phyloP scores from a whole-genome alignment of 2,797 vertebrate genomes.

The Galagoides demidoff region DNA sequence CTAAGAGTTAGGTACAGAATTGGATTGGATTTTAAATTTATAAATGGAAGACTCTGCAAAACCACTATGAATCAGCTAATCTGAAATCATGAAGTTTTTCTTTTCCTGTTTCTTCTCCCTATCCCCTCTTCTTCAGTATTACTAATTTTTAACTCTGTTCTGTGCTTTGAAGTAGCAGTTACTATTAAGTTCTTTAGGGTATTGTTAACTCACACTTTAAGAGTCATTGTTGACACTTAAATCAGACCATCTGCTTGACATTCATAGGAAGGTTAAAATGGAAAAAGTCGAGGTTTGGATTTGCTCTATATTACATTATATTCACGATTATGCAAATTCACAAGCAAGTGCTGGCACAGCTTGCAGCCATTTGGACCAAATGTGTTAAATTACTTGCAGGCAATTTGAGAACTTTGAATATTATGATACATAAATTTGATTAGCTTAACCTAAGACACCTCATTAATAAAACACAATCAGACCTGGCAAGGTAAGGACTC shows the following conservation, averaged over 20 bases:
- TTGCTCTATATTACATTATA: conserved; percentile 20
- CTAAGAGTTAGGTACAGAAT: background rate
- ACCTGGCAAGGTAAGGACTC: background rate
- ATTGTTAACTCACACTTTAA: background rate
- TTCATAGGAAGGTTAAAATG: background rate
- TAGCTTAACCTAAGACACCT: conserved; percentile 78
- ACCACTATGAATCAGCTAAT: background rate
- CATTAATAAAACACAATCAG: conserved; percentile 48
- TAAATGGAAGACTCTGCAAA: background rate
- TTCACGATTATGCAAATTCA: conserved; percentile 60
- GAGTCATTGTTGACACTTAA: conserved; percentile 17
- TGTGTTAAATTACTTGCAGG: conserved; percentile 56
- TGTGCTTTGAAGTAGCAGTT: background rate
- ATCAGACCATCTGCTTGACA: conserved; percentile 46
- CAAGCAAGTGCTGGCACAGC: background rate
- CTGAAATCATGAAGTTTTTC: background rate
- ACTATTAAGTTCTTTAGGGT: background rate
- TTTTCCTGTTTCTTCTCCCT: background rate
- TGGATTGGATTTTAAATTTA: background rate
- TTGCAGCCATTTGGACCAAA: background rate
- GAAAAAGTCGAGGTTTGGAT: conserved; percentile 30
- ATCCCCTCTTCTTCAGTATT: background rate
- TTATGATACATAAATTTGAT: conserved; percentile 78
- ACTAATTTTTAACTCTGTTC: background rate
- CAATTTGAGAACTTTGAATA: conserved; percentile 79